A percentile compares a stretch with the other conserved stretches of the same genome.
Evolutionary conservation across 2,797 vertebrate species (phyloP).

Genomic region (Brachyalestes nurse): DNA sequence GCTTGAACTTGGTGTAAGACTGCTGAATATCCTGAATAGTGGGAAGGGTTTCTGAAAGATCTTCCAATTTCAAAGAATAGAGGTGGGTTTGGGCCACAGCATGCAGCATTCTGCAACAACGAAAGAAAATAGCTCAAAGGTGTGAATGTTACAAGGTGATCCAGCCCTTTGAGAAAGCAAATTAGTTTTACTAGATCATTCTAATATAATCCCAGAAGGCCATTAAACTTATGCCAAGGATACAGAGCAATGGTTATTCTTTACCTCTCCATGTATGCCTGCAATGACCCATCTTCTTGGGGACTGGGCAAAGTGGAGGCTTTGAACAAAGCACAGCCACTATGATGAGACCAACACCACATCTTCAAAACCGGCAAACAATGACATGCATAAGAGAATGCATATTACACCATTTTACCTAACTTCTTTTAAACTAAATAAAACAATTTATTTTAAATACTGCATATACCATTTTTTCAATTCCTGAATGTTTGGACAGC

Average conservation of each 20-base stretch:
- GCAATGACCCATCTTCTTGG: constrained; percentile 79
- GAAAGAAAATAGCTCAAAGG: not conserved
- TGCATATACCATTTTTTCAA: too few species aligned
- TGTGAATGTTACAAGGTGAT: too few species aligned
- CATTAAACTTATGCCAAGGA: not conserved
- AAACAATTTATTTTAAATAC: not conserved
- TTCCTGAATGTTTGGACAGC: too few species aligned
- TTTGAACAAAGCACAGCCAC: constrained; percentile 85
- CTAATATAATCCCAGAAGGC: not conserved
- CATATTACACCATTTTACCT: not conserved
- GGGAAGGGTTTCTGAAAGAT: constrained; percentile 83
- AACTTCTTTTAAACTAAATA: too few species aligned
- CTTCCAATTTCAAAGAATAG: constrained; percentile 80
- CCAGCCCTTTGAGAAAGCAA: not conserved
- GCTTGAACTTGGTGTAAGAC: constrained; percentile 85
- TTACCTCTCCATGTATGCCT: constrained; percentile 83
- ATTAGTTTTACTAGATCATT: not conserved
- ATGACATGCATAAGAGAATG: not conserved
- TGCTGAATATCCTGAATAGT: constrained; percentile 84
- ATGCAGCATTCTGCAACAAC: constrained; percentile 63
- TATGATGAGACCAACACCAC: constrained; percentile 90
- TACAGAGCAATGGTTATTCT: not conserved
- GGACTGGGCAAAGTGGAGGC: constrained; percentile 79
- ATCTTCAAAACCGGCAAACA: constrained; percentile 69
- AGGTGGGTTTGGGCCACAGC: constrained; percentile 69